These are phyloP conservation scores for Muschampia plurimacula DNA, from an alignment of 2,888 invertebrate genomes.

Conservation along the genomic window DNA sequence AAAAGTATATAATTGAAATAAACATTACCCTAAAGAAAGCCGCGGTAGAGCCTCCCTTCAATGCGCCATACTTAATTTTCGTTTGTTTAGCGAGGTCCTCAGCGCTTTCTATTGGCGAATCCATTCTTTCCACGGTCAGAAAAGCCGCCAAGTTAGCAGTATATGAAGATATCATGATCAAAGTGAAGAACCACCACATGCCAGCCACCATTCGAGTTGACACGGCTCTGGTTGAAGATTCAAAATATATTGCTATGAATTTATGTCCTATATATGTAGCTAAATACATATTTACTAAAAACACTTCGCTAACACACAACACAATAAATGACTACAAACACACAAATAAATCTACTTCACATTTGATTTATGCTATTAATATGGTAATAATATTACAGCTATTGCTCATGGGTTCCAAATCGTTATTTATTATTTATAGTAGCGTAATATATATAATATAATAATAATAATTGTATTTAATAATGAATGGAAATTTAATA, in stretches of 20 bases:
- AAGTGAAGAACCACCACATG: conserved; percentile 98
- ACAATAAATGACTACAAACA: conserved; percentile 18
- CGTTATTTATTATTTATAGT: neutral
- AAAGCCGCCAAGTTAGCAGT: conserved; percentile 98
- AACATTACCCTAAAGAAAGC: conserved; percentile 95
- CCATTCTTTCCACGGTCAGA: conserved; percentile 96
- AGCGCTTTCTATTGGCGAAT: conserved; percentile 97
- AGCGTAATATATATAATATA: too few relatives aligned
- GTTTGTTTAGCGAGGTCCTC: conserved; percentile 98
- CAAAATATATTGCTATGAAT: conserved; percentile 23
- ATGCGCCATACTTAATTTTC: conserved; percentile 97
- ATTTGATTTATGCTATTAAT: neutral
- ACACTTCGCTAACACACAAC: conserved; percentile 20
- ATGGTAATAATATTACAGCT: neutral
- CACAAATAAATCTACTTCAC: conserved; percentile 24
- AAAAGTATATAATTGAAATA: conserved; percentile 34
- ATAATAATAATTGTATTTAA: neutral
- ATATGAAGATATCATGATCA: conserved; percentile 98
- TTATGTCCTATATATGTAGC: neutral
- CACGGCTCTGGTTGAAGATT: conserved; percentile 87
- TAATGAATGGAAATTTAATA: conserved; percentile 4
- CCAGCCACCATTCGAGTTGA: conserved; percentile 96
- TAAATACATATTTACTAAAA: neutral
- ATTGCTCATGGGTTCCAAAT: too few relatives aligned
- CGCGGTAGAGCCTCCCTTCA: conserved; percentile 97